Evolutionary conservation across 2,113 vertebrate species (phyloP), one percentile per base, ranked within the genome.

Genomic region (Aspidoscelis tigris): DNA sequence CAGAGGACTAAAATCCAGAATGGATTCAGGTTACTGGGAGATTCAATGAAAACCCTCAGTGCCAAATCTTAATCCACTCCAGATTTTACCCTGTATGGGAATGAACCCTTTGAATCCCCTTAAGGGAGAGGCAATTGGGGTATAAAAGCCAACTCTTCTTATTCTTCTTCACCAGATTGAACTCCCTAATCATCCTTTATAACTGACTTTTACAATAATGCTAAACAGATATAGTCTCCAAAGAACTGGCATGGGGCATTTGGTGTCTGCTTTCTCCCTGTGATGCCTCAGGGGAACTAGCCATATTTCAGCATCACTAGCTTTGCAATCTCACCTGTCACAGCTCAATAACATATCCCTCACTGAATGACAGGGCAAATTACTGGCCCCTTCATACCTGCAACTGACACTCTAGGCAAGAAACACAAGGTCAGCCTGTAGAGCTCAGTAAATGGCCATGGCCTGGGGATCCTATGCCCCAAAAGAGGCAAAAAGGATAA

Each of bases 361-460:
- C 66, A 70, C 83, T 87, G 87, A 89, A 73, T 87, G 87, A 84
- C 89, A 91, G 84, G 77, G 66, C 81, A 89, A 89, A 87, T 87
- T 89, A 85, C 80, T 71, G 55, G 5, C 18, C 53, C 50, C 65
- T 81, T 81, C 53, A 50, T 61, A 58, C 58, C 50, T 6, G 14
- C 77, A 74, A 65, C 83, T 76, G 50, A 76, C 50, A 39, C 64
- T 83, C 87, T 76, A 83, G 77, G 81, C 78, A 76, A 69, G 64
- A 64, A 86, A 76, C 41, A 64, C 7, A 26, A 76, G 79, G 53
- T 76, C 84, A 76, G 12, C 7, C 0, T 22, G 41, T 76, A 26
- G 11, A 50, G 47, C 7, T 70, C 26, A 14, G n/a, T 75, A 74
- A 71, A 81, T 50, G 72, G 65, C 79, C 50, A 18, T 10, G 2